A percentile compares a stretch with the other conserved stretches of the same genome.
phyloP scores from a whole-genome alignment of 2,797 vertebrate genomes.

The Allobates femoralis region DNA sequence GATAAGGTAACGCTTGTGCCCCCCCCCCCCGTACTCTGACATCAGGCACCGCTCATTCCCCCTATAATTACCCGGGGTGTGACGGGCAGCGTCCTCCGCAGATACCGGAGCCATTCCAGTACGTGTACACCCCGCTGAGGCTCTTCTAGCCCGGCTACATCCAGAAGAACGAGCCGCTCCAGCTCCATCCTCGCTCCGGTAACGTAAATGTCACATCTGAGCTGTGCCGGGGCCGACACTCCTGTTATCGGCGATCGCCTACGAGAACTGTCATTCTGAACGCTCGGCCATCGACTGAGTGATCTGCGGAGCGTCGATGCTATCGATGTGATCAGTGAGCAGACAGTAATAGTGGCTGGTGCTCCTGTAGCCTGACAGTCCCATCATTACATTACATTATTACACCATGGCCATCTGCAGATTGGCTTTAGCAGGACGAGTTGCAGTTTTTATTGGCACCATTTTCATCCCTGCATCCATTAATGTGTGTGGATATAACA shows the following conservation, averaged over 20 bases:
- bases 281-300: neutral
- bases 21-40: neutral
- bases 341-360: neutral
- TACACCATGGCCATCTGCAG: too few species aligned
- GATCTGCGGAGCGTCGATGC: conserved; percentile 32
- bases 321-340: neutral
- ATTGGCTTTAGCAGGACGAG: too few species aligned
- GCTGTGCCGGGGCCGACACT: neutral
- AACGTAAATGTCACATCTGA: conserved; percentile 13
- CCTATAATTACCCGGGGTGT: conserved; percentile 47
- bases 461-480: too few species aligned
- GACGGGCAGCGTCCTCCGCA: conserved; percentile 45
- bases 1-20: too few species aligned
- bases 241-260: conserved; percentile 29
- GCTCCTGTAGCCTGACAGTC: too few species aligned
- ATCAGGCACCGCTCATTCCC: neutral
- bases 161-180: conserved; percentile 17
- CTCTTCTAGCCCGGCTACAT: conserved; percentile 32
- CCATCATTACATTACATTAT: too few species aligned
- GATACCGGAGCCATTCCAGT: conserved; percentile 57
- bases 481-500: too few species aligned
- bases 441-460: too few species aligned
- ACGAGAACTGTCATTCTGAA: neutral
- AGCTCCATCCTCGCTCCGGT: neutral
- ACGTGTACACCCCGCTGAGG: conserved; percentile 38